Conservation (phyloP, 2,113 vertebrate genomes). For the Hipposideros armiger region DNA sequence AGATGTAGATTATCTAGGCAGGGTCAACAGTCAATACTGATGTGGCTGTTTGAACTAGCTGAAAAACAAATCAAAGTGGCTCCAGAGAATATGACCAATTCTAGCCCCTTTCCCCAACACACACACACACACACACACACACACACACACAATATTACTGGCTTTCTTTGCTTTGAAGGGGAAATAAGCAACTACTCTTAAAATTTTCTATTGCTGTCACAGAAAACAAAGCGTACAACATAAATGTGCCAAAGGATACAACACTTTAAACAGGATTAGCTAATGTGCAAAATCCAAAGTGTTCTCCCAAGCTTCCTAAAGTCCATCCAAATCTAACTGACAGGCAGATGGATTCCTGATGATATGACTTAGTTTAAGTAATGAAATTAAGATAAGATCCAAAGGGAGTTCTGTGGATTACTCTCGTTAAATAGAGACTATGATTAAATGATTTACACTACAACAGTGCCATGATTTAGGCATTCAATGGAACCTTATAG, state of each 20-base stretch:
- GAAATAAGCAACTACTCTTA: slow-evolving; percentile 63
- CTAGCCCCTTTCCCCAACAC: rapidly evolving
- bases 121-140: background rate
- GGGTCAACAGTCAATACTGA: background rate
- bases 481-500: background rate
- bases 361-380: slow-evolving; percentile 70
- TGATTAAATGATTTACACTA: slow-evolving; percentile 1
- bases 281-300: slow-evolving; percentile 65
- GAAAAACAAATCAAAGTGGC: background rate
- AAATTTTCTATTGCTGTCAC: slow-evolving; percentile 5
- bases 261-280: slow-evolving; percentile 69
- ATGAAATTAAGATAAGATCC: slow-evolving; percentile 66
- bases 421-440: slow-evolving; percentile 47
- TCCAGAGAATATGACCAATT: background rate
- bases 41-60: background rate
- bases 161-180: slow-evolving; percentile 42
- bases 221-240: slow-evolving; percentile 50
- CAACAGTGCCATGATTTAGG: slow-evolving; percentile 35
- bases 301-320: slow-evolving; percentile 69
- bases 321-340: slow-evolving; percentile 70
- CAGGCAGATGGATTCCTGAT: slow-evolving; percentile 71
- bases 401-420: slow-evolving; percentile 53
- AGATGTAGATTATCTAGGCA: slow-evolving; percentile 8
- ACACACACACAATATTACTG: background rate
- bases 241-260: slow-evolving; percentile 46